Evolutionary conservation across 2,113 vertebrate species (phyloP), one percentile per base, ranked within the genome.

Genomic region (Hymenochirus boettgeri): DNA sequence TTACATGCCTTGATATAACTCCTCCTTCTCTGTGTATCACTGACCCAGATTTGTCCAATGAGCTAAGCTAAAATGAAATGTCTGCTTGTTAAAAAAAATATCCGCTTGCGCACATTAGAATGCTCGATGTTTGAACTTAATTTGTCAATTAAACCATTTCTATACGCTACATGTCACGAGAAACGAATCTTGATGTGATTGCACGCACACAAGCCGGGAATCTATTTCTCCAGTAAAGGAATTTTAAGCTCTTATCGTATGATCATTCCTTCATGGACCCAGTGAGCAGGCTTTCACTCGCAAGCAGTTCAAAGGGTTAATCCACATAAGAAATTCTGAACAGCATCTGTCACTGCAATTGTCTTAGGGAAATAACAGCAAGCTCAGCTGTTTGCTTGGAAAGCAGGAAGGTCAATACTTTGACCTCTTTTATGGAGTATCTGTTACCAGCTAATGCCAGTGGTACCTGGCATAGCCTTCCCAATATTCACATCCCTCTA

Each of bases 351-450:
- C 76, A 58, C 66, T 63, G 61, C 50, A 57, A 65, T 72, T 79
- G 72, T 65, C 70, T 65, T 59, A 61, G 35, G 65, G 78, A 63
- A 63, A 78, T 73, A 78, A 75, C 72, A 80, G 59, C 50, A 63
- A 74, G 62, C 69, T 83, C 79, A 77, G 77, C 77, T 82, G 76
- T 73, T 77, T 59, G 72, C 65, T 72, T 76, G 78, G 69, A 56
- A 69, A 58, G 76, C 54, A 75, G 69, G 71, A 79, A 81, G 81
- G 82, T 83, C 77, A 74, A 57, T 73, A 70, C 74, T 69, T 73
- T 77, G 76, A 81, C 79, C 77, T 76, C 71, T 72, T 33, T 74
- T 80, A 73, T 64, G 69, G 75, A 70, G 70, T 82, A 82, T 85
- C 75, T 27, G 48, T 85, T 85, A 82, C 81, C 75, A 69, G 71